Evolutionary conservation across 2,888 invertebrate genomes (phyloP).

Genomic region (Drosophila mercatorum): DNA sequence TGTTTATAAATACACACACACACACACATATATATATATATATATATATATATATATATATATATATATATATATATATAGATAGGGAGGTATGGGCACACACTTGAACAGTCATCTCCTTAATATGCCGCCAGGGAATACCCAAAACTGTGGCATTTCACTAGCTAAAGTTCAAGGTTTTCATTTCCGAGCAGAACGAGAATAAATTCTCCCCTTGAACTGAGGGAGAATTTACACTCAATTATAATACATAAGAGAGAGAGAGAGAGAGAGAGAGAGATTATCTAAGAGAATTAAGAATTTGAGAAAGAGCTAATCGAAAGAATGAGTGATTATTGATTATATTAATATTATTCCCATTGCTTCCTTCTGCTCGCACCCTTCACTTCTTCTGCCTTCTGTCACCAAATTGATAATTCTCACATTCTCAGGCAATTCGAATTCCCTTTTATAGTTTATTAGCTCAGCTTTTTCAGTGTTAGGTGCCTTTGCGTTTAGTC

Average conservation of each 20-base stretch:
- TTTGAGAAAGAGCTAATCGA: background rate
- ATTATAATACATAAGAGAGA: background rate
- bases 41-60: no score
- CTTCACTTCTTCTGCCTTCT: background rate
- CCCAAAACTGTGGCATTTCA: conserved; percentile 40
- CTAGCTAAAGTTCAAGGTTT: conserved; percentile 44
- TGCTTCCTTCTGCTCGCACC: background rate
- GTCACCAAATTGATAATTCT: conserved; percentile 5
- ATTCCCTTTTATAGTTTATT: conserved; percentile 17
- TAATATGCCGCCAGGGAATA: conserved; percentile 64
- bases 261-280: no score
- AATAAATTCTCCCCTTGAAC: background rate
- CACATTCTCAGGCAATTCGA: conserved; percentile 4
- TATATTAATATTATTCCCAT: background rate
- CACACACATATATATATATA: no score
- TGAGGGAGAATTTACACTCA: background rate
- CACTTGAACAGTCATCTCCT: conserved; percentile 41
- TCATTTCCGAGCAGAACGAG: conserved; percentile 7
- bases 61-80: conserved; percentile 17
- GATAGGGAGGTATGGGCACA: conserved; percentile 18
- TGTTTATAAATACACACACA: conserved; percentile 43
- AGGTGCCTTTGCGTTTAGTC: conserved; percentile 9
- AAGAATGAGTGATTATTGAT: background rate
- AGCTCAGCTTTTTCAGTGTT: conserved; percentile 17
- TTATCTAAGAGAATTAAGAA: background rate